These are phyloP conservation scores for Nasonia longicornis DNA, from an alignment of 1,140 invertebrate species.

Conservation along the genomic window DNA sequence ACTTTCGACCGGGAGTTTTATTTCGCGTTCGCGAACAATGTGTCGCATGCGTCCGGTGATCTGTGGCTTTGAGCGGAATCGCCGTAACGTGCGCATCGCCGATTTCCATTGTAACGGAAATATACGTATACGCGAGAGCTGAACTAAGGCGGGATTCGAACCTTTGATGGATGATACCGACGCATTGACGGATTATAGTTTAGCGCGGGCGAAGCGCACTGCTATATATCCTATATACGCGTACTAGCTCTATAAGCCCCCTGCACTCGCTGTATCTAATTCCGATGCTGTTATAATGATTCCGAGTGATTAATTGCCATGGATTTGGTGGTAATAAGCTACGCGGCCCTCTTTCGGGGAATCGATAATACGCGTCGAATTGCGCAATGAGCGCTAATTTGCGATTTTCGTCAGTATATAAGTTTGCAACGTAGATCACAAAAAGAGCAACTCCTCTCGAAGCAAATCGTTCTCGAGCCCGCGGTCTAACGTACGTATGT, in stretches of 20 bases:
- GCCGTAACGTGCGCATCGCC: not conserved
- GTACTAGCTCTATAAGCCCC: not conserved
- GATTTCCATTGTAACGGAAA: slow-evolving; percentile 21
- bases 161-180: slow-evolving; percentile 25
- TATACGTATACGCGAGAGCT: not conserved
- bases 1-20: too few species aligned
- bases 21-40: too few species aligned
- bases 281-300: slow-evolving; percentile 12
- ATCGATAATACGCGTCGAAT: not conserved
- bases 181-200: slow-evolving; percentile 32
- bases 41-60: not conserved
- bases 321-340: slow-evolving; percentile 7
- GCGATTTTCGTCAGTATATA: not conserved
- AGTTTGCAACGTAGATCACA: not conserved
- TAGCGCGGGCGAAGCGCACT: not conserved
- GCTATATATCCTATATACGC: not conserved
- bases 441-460: not conserved
- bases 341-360: not conserved
- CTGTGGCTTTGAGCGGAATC: not conserved
- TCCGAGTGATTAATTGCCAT: slow-evolving; percentile 23
- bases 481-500: not conserved
- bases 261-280: slow-evolving; percentile 1
- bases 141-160: slow-evolving; percentile 1
- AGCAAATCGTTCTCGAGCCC: slow-evolving; percentile 20
- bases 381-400: not conserved